Evolutionary conservation across 2,113 vertebrate species (phyloP).

Genomic region (Tenebrosternarchus preto): DNA sequence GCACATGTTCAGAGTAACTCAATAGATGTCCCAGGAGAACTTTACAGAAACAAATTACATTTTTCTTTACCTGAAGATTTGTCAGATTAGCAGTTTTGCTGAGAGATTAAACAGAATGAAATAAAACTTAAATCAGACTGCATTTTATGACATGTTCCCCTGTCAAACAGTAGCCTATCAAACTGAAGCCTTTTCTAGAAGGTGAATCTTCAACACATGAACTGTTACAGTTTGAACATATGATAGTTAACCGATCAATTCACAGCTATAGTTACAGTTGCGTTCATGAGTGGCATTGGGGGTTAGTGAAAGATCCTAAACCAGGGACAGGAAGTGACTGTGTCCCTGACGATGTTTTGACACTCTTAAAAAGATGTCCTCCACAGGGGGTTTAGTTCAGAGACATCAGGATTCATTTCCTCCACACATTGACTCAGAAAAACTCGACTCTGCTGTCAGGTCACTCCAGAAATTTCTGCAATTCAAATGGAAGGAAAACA

Average conservation of each 20-base stretch:
- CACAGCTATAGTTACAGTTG: not conserved
- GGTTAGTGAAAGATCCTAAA: not conserved
- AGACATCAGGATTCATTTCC: conserved; percentile 1
- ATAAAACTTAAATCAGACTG: not conserved
- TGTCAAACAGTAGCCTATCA: too few relatives aligned
- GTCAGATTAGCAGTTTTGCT: not conserved
- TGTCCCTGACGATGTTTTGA: conserved; percentile 27
- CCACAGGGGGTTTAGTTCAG: not conserved
- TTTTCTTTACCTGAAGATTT: not conserved
- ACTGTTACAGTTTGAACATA: not conserved
- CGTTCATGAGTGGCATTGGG: not conserved
- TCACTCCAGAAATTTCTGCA: conserved; percentile 41
- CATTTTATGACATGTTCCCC: too few relatives aligned
- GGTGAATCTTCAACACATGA: too few relatives aligned
- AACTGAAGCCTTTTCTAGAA: too few relatives aligned
- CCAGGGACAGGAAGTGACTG: not conserved
- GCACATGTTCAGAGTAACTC: not conserved
- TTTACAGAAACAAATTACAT: not conserved
- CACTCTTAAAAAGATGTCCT: conserved; percentile 4
- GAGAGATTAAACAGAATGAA: not conserved
- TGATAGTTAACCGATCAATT: not conserved
- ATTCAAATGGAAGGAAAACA: conserved; percentile 36
- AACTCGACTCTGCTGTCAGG: conserved; percentile 1
- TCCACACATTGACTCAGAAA: not conserved
- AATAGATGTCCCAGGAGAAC: not conserved